Percentiles rank a stretch among this genome's conserved stretches.
These are phyloP conservation scores for Daubentonia madagascariensis DNA, from an alignment of 2,113 vertebrate species.

Conservation along the genomic window DNA sequence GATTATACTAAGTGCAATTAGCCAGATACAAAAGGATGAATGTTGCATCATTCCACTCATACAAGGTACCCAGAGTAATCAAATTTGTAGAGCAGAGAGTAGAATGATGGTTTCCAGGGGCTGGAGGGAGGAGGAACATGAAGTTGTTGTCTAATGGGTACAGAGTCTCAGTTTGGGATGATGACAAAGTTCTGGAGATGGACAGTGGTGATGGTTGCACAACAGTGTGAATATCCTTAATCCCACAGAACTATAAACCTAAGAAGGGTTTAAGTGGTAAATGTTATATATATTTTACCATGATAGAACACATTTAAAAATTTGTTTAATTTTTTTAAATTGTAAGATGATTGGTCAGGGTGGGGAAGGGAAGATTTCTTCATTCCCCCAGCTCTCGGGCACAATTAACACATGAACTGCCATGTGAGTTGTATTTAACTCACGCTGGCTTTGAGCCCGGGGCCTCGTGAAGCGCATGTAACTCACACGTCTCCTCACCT, in stretches of 20 bases:
- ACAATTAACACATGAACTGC: too few relatives aligned
- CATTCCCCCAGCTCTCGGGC: neutral
- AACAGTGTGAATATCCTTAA: rapidly evolving
- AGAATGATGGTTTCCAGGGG: rapidly evolving
- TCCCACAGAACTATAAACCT: rapidly evolving
- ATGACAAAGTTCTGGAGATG: too few relatives aligned
- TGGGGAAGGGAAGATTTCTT: neutral
- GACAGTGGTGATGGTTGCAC: rapidly evolving
- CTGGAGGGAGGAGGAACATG: rapidly evolving
- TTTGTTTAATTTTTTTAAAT: neutral
- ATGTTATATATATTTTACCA: neutral
- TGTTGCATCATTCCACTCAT: rapidly evolving
- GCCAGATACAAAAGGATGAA: neutral
- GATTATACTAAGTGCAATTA: neutral
- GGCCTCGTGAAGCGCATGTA: too few relatives aligned
- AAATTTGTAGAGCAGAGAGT: rapidly evolving
- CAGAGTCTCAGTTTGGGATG: neutral
- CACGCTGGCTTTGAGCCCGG: too few relatives aligned
- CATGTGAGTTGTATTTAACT: too few relatives aligned
- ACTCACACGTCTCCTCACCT: too few relatives aligned
- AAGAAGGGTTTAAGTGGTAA: rapidly evolving
- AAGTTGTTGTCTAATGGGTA: rapidly evolving
- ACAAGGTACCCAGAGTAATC: rapidly evolving
- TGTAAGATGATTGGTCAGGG: neutral
- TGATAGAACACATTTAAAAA: neutral